Conservation (phyloP, 2,797 vertebrate genomes). For the Phrynocephalus forsythii region DNA sequence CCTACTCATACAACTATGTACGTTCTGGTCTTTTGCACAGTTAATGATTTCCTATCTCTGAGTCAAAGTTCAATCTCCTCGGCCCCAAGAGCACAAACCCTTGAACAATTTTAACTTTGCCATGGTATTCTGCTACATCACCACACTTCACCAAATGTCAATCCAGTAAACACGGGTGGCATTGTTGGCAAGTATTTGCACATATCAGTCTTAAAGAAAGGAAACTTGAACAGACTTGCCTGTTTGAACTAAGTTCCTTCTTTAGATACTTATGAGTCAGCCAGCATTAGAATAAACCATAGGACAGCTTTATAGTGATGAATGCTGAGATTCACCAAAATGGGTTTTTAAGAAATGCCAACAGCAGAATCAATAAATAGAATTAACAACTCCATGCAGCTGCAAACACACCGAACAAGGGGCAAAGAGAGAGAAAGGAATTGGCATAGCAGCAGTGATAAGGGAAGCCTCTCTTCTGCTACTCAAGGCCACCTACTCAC, state of each 20-base stretch:
- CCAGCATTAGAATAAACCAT: conserved; percentile 39
- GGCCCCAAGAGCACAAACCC: not conserved
- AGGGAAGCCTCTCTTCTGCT: not conserved
- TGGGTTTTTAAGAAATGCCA: conserved; percentile 32
- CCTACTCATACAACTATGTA: conserved; percentile 21
- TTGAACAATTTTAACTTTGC: not conserved
- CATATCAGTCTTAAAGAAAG: not conserved
- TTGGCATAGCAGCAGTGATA: not conserved
- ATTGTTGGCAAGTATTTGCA: not conserved
- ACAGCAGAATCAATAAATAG: conserved; percentile 56
- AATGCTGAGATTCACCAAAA: conserved; percentile 23
- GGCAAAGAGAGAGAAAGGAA: fast-evolving
- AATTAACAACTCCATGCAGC: conserved; percentile 1
- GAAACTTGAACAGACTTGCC: conserved; percentile 34
- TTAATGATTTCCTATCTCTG: conserved; percentile 59
- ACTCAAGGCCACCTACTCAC: conserved; percentile 19
- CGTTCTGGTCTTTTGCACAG: conserved; percentile 14
- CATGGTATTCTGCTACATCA: not conserved
- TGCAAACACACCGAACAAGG: not conserved
- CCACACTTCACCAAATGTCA: conserved; percentile 22
- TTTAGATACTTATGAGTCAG: conserved; percentile 34
- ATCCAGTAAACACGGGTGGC: not conserved
- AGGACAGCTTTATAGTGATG: conserved; percentile 38
- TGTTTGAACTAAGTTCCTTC: not conserved
- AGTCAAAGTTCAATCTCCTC: conserved; percentile 47